A percentile compares a stretch with the other conserved stretches of the same genome.
phyloP scores from a whole-genome alignment of 2,113 vertebrate genomes.

The Catharus minimus region DNA sequence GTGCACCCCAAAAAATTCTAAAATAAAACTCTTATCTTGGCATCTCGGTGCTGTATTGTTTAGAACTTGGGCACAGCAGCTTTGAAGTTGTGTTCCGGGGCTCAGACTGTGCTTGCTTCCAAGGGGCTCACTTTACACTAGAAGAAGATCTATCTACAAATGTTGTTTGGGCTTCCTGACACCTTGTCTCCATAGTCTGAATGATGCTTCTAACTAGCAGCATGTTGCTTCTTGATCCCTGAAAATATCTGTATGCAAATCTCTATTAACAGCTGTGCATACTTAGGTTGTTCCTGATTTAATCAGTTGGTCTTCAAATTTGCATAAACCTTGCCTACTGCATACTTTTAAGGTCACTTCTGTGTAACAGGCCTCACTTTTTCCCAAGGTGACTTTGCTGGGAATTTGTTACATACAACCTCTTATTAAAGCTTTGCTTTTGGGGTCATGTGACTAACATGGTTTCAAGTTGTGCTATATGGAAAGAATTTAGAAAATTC shows the following conservation, averaged over 20 bases:
- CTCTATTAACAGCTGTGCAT: not conserved
- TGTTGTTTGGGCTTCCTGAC: not conserved
- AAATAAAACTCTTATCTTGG: not conserved
- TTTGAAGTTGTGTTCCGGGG: not conserved
- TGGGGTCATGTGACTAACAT: not conserved
- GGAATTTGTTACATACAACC: not conserved
- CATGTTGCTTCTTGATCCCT: not conserved
- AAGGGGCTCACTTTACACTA: not conserved
- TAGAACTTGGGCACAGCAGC: not conserved
- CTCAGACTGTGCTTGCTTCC: not conserved
- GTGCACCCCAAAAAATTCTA: not conserved
- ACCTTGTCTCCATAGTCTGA: not conserved
- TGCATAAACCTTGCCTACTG: not conserved
- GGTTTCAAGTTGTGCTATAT: not conserved
- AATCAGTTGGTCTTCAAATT: not conserved
- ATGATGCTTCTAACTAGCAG: not conserved
- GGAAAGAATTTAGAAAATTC: not conserved
- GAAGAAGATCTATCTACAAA: not conserved
- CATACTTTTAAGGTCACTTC: not conserved
- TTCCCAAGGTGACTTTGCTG: constrained; percentile 2
- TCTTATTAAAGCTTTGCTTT: not conserved
- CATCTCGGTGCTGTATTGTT: not conserved
- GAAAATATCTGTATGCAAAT: not conserved
- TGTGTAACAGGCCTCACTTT: not conserved
- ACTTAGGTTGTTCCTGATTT: not conserved